Conservation (phyloP, 1,140 invertebrate species). For the Lasioglossum baleicum region DNA sequence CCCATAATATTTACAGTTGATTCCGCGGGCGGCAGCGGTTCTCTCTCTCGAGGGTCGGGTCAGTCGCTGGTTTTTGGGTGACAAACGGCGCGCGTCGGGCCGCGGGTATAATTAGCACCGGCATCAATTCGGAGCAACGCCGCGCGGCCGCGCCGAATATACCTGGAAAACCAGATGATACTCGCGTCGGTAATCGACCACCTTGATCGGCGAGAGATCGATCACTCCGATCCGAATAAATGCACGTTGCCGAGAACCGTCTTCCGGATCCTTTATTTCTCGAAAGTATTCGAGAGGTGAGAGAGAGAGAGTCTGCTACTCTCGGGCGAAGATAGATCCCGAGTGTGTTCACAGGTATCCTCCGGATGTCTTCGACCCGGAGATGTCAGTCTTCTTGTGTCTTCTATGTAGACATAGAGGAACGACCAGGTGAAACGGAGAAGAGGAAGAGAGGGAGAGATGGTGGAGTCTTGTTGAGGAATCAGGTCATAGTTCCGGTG, state of each 20-base stretch:
- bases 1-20: background rate
- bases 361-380: background rate
- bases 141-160: conserved; percentile 53
- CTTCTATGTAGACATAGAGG: background rate
- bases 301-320: background rate
- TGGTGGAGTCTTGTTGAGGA: conserved; percentile 37
- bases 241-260: conserved; percentile 1
- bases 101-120: conserved; percentile 69
- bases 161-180: conserved; percentile 58
- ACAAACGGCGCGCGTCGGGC: conserved; percentile 43
- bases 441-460: no score
- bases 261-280: background rate
- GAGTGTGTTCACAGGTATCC: background rate
- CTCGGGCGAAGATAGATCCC: background rate
- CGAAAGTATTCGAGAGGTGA: background rate
- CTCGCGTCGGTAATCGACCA: background rate
- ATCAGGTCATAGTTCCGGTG: conserved; percentile 47
- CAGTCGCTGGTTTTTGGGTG: conserved; percentile 14
- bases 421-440: no score
- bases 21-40: background rate
- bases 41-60: conserved; percentile 1
- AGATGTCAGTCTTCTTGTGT: conserved; percentile 44
- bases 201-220: background rate
- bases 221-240: conserved; percentile 17
- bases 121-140: conserved; percentile 68